Evolutionary conservation across 2,113 vertebrate genomes (phyloP).

Genomic region (Todiramphus chloris): DNA sequence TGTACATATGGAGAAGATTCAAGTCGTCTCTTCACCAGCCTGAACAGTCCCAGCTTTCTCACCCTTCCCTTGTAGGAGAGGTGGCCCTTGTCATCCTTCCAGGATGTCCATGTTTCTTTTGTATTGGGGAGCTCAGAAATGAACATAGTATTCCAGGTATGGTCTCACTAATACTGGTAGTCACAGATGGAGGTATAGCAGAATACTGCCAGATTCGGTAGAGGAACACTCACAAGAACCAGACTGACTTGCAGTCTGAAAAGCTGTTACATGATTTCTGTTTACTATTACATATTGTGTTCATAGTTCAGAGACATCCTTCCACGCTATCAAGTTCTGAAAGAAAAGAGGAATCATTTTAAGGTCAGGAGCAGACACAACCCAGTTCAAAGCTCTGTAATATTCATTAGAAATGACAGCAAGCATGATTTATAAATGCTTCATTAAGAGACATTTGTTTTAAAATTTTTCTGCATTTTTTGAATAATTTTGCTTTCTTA

Average conservation of each 20-base stretch:
- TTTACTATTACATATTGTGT: background rate
- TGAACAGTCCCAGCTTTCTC: background rate
- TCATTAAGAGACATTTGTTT: background rate
- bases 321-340: background rate
- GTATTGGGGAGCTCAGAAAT: background rate
- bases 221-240: background rate
- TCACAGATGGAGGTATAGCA: background rate
- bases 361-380: background rate
- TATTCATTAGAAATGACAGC: background rate
- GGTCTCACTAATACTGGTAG: background rate
- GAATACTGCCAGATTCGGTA: background rate
- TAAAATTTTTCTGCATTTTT: background rate
- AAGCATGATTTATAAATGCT: background rate
- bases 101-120: background rate
- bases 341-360: background rate
- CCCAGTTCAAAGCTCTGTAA: background rate
- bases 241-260: background rate
- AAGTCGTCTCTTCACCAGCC: background rate
- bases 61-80: background rate
- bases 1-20: background rate
- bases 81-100: background rate
- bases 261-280: background rate
- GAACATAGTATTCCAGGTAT: background rate
- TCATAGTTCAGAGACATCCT: background rate
- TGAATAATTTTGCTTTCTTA: background rate